Evolutionary conservation across 1,140 invertebrate species (phyloP).

Genomic region (Idris sp.): DNA sequence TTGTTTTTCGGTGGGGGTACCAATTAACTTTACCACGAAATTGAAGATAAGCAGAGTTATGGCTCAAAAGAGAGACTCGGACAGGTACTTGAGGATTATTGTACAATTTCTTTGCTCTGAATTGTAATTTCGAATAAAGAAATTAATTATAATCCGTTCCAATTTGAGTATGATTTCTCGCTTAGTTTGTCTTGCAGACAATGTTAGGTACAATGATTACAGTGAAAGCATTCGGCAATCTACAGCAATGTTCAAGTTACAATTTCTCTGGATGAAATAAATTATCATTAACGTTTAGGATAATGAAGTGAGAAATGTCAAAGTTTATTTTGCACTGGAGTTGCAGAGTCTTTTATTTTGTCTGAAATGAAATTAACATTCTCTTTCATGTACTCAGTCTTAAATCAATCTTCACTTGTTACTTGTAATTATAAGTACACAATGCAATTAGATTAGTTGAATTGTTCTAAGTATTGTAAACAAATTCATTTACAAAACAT

Average conservation of each 20-base stretch:
- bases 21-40: slow-evolving; percentile 1
- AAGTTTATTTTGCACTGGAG: no score
- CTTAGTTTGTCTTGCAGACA: background rate
- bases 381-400: no score
- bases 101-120: background rate
- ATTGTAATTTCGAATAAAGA: no score
- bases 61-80: background rate
- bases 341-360: no score
- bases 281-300: slow-evolving; percentile 6
- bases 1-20: background rate
- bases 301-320: slow-evolving; percentile 11
- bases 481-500: no score
- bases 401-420: no score
- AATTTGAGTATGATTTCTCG: no score
- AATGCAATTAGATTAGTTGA: no score
- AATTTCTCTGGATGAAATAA: slow-evolving; percentile 5
- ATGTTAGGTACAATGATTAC: background rate
- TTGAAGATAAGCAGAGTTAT: slow-evolving; percentile 7
- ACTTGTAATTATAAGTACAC: no score
- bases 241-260: slow-evolving; percentile 3
- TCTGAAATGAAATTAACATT: no score
- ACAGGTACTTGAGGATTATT: background rate
- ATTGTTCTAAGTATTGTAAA: no score
- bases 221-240: slow-evolving; percentile 1
- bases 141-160: slow-evolving; percentile 11